These are phyloP conservation scores for Rhagoletis pomonella DNA, from an alignment of 1,140 invertebrate genomes.

Conservation along the genomic window DNA sequence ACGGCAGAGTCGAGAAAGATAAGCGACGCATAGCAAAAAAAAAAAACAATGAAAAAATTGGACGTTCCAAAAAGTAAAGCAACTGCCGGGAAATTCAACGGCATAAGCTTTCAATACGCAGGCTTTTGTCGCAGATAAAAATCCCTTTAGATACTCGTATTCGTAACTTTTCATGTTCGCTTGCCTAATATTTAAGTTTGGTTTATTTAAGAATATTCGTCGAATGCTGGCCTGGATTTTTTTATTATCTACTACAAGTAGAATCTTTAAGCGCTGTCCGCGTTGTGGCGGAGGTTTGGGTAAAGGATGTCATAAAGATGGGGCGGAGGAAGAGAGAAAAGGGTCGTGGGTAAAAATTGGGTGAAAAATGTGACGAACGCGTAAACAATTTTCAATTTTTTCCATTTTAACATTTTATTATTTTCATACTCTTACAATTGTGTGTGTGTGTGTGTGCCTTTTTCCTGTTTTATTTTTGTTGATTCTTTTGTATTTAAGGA, in stretches of 20 bases:
- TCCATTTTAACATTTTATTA: neutral
- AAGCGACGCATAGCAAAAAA: neutral
- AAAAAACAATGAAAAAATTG: neutral
- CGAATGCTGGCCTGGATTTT: too few species aligned
- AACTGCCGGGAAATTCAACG: neutral
- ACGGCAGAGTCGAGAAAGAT: slow-evolving; percentile 22
- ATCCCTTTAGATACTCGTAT: neutral
- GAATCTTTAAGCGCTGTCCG: too few species aligned
- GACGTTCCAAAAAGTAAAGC: neutral
- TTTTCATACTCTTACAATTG: neutral
- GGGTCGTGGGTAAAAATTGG: neutral
- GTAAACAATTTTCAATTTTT: neutral
- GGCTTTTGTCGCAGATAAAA: neutral
- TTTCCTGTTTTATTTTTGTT: neutral
- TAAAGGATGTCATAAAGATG: too few species aligned
- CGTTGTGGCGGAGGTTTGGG: too few species aligned
- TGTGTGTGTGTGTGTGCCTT: too few species aligned
- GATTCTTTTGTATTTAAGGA: neutral
- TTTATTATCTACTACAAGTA: too few species aligned
- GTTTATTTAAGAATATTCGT: slow-evolving; percentile 15
- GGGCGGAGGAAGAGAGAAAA: neutral
- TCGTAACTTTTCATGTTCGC: neutral
- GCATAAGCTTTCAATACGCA: neutral
- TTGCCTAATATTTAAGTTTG: slow-evolving; percentile 2
- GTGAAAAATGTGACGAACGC: slow-evolving; percentile 27